Evolutionary conservation across 2,888 invertebrate species (phyloP).

Genomic region (Meteorus colon): DNA sequence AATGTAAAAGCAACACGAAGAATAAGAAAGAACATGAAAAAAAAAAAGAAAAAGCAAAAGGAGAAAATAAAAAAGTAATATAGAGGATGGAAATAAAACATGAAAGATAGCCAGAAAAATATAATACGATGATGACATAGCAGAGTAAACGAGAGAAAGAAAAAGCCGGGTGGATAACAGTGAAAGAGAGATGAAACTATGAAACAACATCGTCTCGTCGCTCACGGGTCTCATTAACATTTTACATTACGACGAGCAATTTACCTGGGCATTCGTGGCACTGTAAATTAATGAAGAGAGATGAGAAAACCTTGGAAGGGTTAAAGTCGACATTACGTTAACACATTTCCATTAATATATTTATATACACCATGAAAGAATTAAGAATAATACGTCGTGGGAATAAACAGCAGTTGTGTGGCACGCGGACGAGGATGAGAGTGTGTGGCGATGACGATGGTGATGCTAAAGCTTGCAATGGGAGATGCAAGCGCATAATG

Average conservation of each 20-base stretch:
- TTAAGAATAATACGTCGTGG: slow-evolving; percentile 33
- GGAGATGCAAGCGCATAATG: background rate
- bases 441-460: background rate
- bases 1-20: slow-evolving; percentile 1
- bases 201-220: slow-evolving; percentile 39
- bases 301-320: slow-evolving; percentile 48
- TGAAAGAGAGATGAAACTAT: slow-evolving; percentile 23
- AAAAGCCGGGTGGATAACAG: slow-evolving; percentile 22
- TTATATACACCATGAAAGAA: slow-evolving; percentile 42
- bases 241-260: slow-evolving; percentile 53
- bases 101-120: slow-evolving; percentile 33
- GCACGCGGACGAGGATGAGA: background rate
- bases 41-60: background rate
- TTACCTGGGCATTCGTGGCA: slow-evolving; percentile 44
- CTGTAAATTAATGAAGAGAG: slow-evolving; percentile 57
- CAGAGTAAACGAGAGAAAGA: background rate
- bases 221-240: slow-evolving; percentile 53
- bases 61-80: background rate
- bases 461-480: too few relatives aligned
- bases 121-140: slow-evolving; percentile 27
- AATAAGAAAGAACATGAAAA: slow-evolving; percentile 17
- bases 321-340: slow-evolving; percentile 48
- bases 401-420: slow-evolving; percentile 15
- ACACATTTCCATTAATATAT: slow-evolving; percentile 49
- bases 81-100: slow-evolving; percentile 19